Evolutionary conservation across 2,888 invertebrate genomes (phyloP).

Genomic region (Phragmatobia fuliginosa): DNA sequence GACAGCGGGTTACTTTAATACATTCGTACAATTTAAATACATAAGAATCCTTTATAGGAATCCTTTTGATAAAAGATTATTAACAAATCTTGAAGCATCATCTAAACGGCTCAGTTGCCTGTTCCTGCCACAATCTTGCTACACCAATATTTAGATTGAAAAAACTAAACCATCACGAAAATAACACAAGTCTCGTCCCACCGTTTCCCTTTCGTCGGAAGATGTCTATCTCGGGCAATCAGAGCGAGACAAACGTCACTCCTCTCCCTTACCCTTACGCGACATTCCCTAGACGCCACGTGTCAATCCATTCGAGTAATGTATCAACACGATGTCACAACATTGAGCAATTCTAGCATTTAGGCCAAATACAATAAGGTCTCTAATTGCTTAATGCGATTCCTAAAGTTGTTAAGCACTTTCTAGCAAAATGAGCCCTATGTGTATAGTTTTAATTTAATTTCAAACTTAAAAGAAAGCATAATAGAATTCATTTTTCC

Average conservation of each 20-base stretch:
- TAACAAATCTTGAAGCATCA: neutral
- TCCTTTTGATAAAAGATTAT: neutral
- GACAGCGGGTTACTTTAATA: neutral
- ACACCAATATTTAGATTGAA: slow-evolving; percentile 57
- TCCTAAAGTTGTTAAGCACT: slow-evolving; percentile 41
- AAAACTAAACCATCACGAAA: slow-evolving; percentile 66
- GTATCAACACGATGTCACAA: slow-evolving; percentile 67
- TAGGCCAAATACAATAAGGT: slow-evolving; percentile 68
- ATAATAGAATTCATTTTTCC: slow-evolving; percentile 52
- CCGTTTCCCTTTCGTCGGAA: slow-evolving; percentile 78
- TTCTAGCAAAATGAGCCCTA: slow-evolving; percentile 37
- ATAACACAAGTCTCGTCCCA: slow-evolving; percentile 68
- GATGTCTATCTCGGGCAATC: slow-evolving; percentile 76
- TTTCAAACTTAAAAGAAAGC: slow-evolving; percentile 51
- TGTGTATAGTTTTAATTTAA: slow-evolving; percentile 42
- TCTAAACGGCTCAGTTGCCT: slow-evolving; percentile 19
- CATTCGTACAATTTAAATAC: neutral
- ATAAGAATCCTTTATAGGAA: neutral
- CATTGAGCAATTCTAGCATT: slow-evolving; percentile 72
- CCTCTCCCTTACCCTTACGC: slow-evolving; percentile 66
- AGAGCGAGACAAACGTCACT: slow-evolving; percentile 62
- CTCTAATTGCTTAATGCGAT: slow-evolving; percentile 64
- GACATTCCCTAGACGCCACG: slow-evolving; percentile 76
- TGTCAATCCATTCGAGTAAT: slow-evolving; percentile 70
- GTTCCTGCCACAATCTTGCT: slow-evolving; percentile 47